These are phyloP conservation scores for Dryomyza anilis DNA, from an alignment of 2,888 invertebrate genomes.

Conservation along the genomic window DNA sequence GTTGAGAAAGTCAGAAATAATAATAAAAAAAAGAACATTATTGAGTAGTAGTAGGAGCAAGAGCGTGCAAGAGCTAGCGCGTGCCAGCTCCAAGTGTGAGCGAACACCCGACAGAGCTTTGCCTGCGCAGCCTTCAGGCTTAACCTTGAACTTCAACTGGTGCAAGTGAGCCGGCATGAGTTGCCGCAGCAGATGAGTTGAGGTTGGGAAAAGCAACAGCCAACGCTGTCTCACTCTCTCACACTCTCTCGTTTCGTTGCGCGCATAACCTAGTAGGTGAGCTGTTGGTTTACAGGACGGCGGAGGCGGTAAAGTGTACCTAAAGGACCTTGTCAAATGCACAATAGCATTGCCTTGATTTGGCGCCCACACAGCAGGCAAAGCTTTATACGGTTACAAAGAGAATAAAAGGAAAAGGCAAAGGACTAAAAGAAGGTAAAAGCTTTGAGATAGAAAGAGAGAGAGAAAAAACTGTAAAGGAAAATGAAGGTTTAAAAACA, in stretches of 20 bases:
- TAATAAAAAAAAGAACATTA: background rate
- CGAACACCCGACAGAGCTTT: too few species aligned
- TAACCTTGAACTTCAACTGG: slow-evolving; percentile 56
- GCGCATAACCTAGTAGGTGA: background rate
- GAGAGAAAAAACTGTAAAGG: background rate
- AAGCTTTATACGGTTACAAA: background rate
- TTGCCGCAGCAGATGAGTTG: slow-evolving; percentile 23
- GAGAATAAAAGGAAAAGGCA: background rate
- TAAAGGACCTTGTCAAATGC: slow-evolving; percentile 21
- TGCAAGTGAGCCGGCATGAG: slow-evolving; percentile 29
- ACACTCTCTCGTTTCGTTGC: too few species aligned
- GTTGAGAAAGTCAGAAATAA: background rate
- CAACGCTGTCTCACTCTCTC: too few species aligned
- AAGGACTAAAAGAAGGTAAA: background rate
- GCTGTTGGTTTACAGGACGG: too few species aligned
- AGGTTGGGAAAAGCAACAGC: background rate
- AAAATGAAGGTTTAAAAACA: background rate
- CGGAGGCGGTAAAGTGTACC: background rate
- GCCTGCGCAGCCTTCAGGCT: slow-evolving; percentile 43
- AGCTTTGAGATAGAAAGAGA: slow-evolving; percentile 11
- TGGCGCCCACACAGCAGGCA: slow-evolving; percentile 35
- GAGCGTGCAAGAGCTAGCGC: slow-evolving; percentile 22
- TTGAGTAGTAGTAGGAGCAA: background rate
- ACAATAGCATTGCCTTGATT: slow-evolving; percentile 45
- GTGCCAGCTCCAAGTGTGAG: slow-evolving; percentile 23